Conservation (phyloP, 2,113 vertebrate genomes). For the Forbesichthys papilliferus region DNA sequence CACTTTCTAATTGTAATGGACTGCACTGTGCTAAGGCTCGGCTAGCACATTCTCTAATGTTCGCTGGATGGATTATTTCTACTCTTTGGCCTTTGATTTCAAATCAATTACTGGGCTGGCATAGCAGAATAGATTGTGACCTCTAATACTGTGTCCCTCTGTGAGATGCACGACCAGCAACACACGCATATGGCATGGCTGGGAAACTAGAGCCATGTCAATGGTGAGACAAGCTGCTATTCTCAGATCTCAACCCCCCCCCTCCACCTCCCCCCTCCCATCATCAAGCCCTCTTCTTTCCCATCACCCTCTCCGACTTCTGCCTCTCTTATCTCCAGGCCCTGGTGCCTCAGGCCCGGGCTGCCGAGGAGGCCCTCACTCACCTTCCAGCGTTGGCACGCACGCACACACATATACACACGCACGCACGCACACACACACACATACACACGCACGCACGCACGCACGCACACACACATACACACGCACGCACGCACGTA, state of each 20-base stretch:
- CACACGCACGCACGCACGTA: not conserved
- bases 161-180: constrained; percentile 13
- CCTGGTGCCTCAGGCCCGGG: constrained; percentile 37
- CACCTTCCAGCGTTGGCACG: constrained; percentile 20
- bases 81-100: constrained; percentile 43
- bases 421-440: constrained; percentile 23
- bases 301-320: constrained; percentile 51
- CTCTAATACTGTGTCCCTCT: constrained; percentile 41
- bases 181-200: constrained; percentile 13
- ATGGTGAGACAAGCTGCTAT: constrained; percentile 10
- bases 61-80: constrained; percentile 52
- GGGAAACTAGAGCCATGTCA: constrained; percentile 3
- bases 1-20: constrained; percentile 42
- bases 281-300: constrained; percentile 44
- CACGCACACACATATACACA: not conserved
- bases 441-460: not conserved
- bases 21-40: constrained; percentile 17
- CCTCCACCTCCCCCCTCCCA: constrained; percentile 4
- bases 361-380: constrained; percentile 43
- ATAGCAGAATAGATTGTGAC: constrained; percentile 39
- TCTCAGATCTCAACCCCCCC: not conserved
- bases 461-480: not conserved
- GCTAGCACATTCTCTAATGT: constrained; percentile 45
- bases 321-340: constrained; percentile 52
- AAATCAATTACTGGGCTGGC: constrained; percentile 46